Base-by-base conservation (phyloP, 2,797 vertebrate genomes). In the Lagorchestes hirsutus region DNA sequence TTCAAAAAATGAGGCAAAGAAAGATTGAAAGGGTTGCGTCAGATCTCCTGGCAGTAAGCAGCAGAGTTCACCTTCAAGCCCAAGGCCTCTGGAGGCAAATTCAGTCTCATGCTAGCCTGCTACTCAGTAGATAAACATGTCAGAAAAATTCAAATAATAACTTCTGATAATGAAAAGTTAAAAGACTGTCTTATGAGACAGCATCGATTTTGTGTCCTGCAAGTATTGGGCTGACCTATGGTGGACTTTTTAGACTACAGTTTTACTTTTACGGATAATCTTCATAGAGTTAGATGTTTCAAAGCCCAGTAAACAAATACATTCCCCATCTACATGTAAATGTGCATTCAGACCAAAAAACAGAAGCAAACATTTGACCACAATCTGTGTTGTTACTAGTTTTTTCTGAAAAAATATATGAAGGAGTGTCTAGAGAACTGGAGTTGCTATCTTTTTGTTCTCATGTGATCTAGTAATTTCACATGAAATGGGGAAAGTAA, bases 391-490 rank as follows among this genome's bases (percentile, higher is more conserved):
- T 62, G 31, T 13, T 31, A 62, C 31, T 62, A 13, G 4, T 14
- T 62, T 59, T 11, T 94, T 95, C 18, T 1, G 93, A 27, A 58
- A 22, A 62, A 14, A n/a, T 5, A 40, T 58, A 5, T 82, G 0
- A 57, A 3, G 16, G 1, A 0, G 0, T 18, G 12, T 4, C 94
- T 13, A 96, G 82, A 74, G 50, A 22, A 22, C 55, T 56, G 4
- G 4, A 27, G 34, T 54, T 1, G 34, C 4, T 95, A 28, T 5
- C 56, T 94, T 93, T 92, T 93, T 94, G 91, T 8, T n/a, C 1
- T 50, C 2, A 90, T 92, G 29, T 87, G 8, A 82, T 92, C 40
- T 92, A 93, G 93, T 94, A 92, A 93, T 94, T 97, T 96, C 34
- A 93, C 59, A 54, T 91, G 58, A 2, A 91, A 55, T 95, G 57